Evolutionary conservation across 2,888 invertebrate genomes (phyloP).

Genomic region (Scelioninae gen. 2): DNA sequence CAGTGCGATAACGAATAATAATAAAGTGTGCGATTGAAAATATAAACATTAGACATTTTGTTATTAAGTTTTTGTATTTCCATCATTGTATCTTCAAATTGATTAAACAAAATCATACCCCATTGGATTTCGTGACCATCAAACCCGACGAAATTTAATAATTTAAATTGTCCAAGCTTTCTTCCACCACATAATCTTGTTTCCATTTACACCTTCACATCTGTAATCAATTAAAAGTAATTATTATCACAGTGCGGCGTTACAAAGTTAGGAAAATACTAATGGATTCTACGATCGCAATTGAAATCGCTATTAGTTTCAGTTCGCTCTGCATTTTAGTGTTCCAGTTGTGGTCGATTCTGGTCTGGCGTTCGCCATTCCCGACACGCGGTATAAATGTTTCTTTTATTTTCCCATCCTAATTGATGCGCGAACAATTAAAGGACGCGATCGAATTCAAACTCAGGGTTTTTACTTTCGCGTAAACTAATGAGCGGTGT

Average conservation of each 20-base stretch:
- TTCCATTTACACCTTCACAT: constrained; percentile 25
- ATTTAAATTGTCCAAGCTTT: not conserved
- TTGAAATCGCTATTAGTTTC: constrained; percentile 53
- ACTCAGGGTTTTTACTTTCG: too few relatives aligned
- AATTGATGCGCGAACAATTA: not conserved
- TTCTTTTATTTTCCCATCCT: constrained; percentile 13
- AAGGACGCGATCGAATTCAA: not conserved
- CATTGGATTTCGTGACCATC: not conserved
- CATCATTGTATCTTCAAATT: too few relatives aligned
- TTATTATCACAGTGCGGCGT: constrained; percentile 39
- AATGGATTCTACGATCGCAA: constrained; percentile 43
- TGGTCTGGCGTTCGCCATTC: constrained; percentile 17
- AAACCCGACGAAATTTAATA: constrained; percentile 29
- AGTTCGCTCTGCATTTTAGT: constrained; percentile 44
- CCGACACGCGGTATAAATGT: constrained; percentile 20
- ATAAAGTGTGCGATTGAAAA: too few relatives aligned
- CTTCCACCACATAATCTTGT: constrained; percentile 27
- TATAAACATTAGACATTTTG: too few relatives aligned
- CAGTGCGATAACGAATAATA: too few relatives aligned
- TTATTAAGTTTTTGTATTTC: too few relatives aligned
- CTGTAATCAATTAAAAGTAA: constrained; percentile 47
- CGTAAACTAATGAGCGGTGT: too few relatives aligned
- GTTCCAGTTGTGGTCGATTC: constrained; percentile 31
- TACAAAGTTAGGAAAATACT: constrained; percentile 50
- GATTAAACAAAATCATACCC: not conserved